These are phyloP conservation scores for Anguilla megastoma DNA, from an alignment of 2,797 vertebrate species.

Conservation along the genomic window DNA sequence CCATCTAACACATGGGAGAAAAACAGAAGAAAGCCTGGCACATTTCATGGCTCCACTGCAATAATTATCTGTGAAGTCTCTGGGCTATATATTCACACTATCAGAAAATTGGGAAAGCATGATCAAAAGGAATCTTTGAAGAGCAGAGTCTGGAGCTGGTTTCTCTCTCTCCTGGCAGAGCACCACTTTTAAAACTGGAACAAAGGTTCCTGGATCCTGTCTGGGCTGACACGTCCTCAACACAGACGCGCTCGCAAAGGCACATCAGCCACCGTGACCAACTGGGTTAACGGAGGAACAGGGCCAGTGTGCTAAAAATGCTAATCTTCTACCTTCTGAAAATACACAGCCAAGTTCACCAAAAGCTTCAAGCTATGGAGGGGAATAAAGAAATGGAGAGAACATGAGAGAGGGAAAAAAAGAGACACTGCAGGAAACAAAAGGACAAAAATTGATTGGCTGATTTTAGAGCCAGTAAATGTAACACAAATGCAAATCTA, in stretches of 20 bases:
- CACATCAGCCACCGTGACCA: conserved; percentile 14
- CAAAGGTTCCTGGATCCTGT: conserved; percentile 7
- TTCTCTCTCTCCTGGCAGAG: background rate
- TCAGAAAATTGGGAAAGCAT: background rate
- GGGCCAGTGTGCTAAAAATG: conserved; percentile 16
- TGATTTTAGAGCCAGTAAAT: conserved; percentile 1
- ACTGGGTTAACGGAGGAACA: background rate
- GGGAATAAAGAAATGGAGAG: conserved; percentile 32
- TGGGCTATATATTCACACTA: background rate
- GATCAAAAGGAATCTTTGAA: conserved; percentile 13
- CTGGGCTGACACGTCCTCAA: conserved; percentile 1
- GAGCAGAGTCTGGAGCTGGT: background rate
- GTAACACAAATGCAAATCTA: background rate
- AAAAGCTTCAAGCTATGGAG: conserved; percentile 27
- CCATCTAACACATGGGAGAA: background rate
- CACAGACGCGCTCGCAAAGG: background rate
- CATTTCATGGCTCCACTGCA: background rate
- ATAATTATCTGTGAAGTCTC: background rate
- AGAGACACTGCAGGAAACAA: background rate
- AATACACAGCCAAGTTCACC: background rate
- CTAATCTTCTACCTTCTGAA: conserved; percentile 7
- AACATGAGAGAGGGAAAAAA: background rate
- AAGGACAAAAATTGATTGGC: background rate
- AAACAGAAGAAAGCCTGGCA: background rate
- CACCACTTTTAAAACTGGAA: background rate